Evolutionary conservation across 1,140 invertebrate species (phyloP).

Genomic region (Aphelenchoides fujianensis): DNA sequence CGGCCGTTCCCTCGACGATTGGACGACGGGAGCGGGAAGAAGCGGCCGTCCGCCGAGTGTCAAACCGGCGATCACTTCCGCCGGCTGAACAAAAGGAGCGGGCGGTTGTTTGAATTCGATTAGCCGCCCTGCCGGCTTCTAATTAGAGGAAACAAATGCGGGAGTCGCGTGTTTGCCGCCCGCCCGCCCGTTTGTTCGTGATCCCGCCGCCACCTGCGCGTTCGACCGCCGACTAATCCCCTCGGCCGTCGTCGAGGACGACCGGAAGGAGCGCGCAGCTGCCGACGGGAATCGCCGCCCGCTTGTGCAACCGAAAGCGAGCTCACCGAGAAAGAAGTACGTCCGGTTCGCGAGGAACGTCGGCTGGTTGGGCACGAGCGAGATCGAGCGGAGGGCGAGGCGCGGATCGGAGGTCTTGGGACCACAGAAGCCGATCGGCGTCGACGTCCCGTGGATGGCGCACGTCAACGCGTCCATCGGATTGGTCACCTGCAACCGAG

Average conservation of each 20-base stretch:
- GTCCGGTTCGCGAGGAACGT: not conserved
- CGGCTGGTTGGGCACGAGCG: not conserved
- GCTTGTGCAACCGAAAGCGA: too few species aligned
- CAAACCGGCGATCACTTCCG: too few species aligned
- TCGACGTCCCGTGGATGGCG: not conserved
- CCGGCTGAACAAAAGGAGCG: too few species aligned
- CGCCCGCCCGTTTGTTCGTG: too few species aligned
- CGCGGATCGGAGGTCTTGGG: conserved; percentile 3
- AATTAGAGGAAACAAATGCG: too few species aligned
- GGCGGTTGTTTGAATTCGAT: too few species aligned
- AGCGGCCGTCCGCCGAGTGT: too few species aligned
- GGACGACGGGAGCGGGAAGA: too few species aligned
- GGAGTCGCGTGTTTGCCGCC: too few species aligned
- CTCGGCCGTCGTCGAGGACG: not conserved
- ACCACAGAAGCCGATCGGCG: conserved; percentile 12
- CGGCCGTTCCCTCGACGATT: too few species aligned
- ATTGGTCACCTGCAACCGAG: not conserved
- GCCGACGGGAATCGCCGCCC: not conserved
- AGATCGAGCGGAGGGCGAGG: not conserved
- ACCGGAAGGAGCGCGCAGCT: not conserved
- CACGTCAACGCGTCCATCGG: not conserved
- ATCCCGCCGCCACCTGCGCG: too few species aligned
- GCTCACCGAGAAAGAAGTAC: conserved; percentile 8
- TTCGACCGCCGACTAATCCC: not conserved
- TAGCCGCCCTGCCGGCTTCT: too few species aligned